Evolutionary conservation across 2,888 invertebrate genomes (phyloP), one percentile per base, ranked within the genome.

Genomic region (Cremastinae sp.): DNA sequence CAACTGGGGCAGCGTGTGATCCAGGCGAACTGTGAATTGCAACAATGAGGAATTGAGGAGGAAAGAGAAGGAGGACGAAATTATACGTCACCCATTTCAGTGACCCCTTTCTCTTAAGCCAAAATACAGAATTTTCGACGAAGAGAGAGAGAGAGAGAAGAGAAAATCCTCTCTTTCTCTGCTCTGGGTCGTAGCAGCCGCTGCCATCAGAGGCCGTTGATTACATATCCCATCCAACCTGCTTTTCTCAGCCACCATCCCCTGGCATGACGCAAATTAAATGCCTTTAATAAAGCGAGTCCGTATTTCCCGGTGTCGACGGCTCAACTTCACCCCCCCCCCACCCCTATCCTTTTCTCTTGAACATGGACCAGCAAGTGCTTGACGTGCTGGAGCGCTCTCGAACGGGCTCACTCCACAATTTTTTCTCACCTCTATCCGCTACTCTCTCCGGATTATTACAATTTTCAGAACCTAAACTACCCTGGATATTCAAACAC

Each of bases 231-330:
- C 73, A 71, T 77, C 77, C 76, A 78, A 69, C 58, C 53, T 62
- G 71, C 75, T 64, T 62, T 62, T 35, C 64, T 62, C 70, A 65
- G 75, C 62, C 64, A 70, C 70, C 73, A 62, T 79, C 71, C 28
- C 28, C 74, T 64, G 69, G 79, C 78, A 81, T 80, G 82, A 82
- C 83, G 81, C 83, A 84, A 86, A 85, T 85, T 86, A 86, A 85
- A 84, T 80, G 84, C 81, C 84, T 83, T 84, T 86, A 85, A 86
- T 85, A 84, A 84, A 85, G 83, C 82, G 76, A 61, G 79, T 68
- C 76, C 79, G 82, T 83, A 85, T 83, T 83, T 83, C 75, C 74
- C 79, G 71, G 75, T 72, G 58, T 77, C 76, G 70, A 70, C 71
- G 75, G 70, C 58, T 68, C 14, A 41, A 5, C 39, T 28, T 47